phyloP scores from a whole-genome alignment of 2,113 vertebrate species.

The Apeltes quadracus region DNA sequence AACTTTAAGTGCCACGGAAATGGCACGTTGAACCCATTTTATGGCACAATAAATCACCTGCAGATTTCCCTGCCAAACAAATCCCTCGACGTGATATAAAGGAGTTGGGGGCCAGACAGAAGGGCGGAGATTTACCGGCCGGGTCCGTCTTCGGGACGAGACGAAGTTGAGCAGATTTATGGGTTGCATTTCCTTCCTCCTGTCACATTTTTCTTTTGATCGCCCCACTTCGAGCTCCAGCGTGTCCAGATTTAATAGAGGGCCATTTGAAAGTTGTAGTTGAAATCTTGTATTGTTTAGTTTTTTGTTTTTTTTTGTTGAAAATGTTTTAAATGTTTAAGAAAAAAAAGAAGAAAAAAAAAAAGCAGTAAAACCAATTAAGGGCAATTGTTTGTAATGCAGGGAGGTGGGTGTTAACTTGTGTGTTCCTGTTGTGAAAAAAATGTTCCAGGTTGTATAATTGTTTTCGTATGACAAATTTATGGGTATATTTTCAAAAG shows the following conservation, averaged over 20 bases:
- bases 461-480: constrained; percentile 84
- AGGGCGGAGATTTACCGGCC: constrained; percentile 69
- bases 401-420: constrained; percentile 78
- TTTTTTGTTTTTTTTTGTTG: constrained; percentile 62
- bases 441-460: constrained; percentile 82
- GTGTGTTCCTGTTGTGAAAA: constrained; percentile 80
- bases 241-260: constrained; percentile 58
- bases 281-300: constrained; percentile 63
- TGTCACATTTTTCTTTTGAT: constrained; percentile 63
- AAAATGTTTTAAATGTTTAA: constrained; percentile 73
- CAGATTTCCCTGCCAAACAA: constrained; percentile 72
- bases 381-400: constrained; percentile 82
- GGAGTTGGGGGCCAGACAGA: constrained; percentile 59
- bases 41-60: constrained; percentile 73
- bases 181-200: constrained; percentile 42
- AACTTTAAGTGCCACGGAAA: constrained; percentile 57
- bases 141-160: constrained; percentile 52
- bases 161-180: constrained; percentile 73
- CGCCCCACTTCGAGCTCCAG: constrained; percentile 52
- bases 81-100: constrained; percentile 71
- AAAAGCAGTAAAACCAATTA: constrained; percentile 53
- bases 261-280: constrained; percentile 70
- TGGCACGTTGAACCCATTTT: constrained; percentile 67
- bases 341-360: constrained; percentile 31
- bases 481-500: constrained; percentile 85